A percentile compares a stretch with the other conserved stretches of the same genome.
These are phyloP conservation scores for Amphiduros pacificus DNA, from an alignment of 2,888 invertebrate genomes.

Conservation along the genomic window DNA sequence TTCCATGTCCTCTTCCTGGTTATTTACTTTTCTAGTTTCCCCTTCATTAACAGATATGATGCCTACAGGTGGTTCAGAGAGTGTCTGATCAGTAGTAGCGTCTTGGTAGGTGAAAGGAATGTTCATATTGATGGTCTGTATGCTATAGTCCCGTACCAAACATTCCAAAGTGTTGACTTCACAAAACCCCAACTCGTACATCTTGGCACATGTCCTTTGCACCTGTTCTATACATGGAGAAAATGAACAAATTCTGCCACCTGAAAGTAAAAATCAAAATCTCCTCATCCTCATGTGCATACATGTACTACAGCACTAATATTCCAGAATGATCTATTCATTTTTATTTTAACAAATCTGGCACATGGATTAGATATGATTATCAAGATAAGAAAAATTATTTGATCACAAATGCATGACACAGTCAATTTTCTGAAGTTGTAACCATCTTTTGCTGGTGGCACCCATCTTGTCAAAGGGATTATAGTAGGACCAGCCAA, in stretches of 20 bases:
- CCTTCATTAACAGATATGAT: too few species aligned
- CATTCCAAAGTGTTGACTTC: conserved; percentile 87
- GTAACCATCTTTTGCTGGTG: too few species aligned
- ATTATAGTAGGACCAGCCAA: too few species aligned
- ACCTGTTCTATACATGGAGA: conserved; percentile 99
- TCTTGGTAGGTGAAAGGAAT: conserved; percentile 28
- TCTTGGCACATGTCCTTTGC: conserved; percentile 78
- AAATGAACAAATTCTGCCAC: conserved; percentile 94
- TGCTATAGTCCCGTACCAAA: conserved; percentile 48
- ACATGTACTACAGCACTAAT: neutral
- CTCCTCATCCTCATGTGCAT: neutral
- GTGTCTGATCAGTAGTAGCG: too few species aligned
- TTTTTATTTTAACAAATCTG: too few species aligned
- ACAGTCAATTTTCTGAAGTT: too few species aligned
- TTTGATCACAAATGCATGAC: too few species aligned
- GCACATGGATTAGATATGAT: too few species aligned
- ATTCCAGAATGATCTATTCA: neutral
- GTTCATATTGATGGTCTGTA: conserved; percentile 38
- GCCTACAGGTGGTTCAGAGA: too few species aligned
- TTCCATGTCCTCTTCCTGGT: neutral
- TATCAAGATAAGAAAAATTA: too few species aligned
- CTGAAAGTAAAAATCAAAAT: conserved; percentile 60
- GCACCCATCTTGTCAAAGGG: too few species aligned
- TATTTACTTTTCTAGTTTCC: too few species aligned
- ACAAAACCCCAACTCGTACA: conserved; percentile 75